These are phyloP conservation scores for Condylostylus longicornis DNA, from an alignment of 1,140 invertebrate species.

Conservation along the genomic window DNA sequence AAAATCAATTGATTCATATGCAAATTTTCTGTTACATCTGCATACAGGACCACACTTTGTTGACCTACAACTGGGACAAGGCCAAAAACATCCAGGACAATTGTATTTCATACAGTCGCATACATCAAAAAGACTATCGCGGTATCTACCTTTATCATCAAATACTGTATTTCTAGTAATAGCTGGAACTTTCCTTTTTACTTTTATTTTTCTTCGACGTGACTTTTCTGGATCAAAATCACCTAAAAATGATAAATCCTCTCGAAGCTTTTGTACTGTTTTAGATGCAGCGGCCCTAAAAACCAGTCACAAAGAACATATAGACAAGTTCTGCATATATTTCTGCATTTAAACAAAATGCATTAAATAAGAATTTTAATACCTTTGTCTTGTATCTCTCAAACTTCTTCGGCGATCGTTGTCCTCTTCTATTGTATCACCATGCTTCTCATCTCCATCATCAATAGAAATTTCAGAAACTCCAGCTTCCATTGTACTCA, in stretches of 20 bases:
- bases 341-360: too few species aligned
- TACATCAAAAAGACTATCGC: not conserved
- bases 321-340: too few species aligned
- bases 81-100: constrained; percentile 3
- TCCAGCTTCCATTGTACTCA: too few species aligned
- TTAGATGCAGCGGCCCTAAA: too few species aligned
- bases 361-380: too few species aligned
- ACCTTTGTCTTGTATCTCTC: too few species aligned
- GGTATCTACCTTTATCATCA: constrained; percentile 3
- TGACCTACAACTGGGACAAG: not conserved
- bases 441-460: too few species aligned
- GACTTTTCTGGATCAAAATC: constrained; percentile 22
- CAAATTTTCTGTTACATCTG: constrained; percentile 3
- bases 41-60: not conserved
- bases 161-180: constrained; percentile 2
- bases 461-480: too few species aligned
- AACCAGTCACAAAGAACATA: too few species aligned
- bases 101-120: constrained; percentile 3
- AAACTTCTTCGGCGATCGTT: too few species aligned
- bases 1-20: constrained; percentile 3
- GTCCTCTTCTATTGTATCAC: too few species aligned
- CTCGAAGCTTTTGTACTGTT: constrained; percentile 4
- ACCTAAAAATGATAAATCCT: constrained; percentile 13
- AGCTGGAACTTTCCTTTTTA: constrained; percentile 10
- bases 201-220: constrained; percentile 16